Base-by-base conservation (phyloP, 2,888 invertebrate genomes). In the Drosophila fulvimacula region DNA sequence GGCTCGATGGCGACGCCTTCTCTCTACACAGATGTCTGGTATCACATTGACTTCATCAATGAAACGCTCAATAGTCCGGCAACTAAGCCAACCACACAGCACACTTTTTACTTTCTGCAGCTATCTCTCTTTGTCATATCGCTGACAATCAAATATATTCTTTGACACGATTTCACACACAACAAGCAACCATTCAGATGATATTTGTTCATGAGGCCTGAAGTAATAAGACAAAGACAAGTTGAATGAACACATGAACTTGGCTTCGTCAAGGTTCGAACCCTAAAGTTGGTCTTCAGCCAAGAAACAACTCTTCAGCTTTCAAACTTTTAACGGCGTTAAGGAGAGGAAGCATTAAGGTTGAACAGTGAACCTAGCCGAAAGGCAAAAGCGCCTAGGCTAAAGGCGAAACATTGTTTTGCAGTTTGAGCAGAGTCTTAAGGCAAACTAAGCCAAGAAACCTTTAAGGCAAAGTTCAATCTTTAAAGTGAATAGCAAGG, bases 11-110 rank as follows among this genome's bases (percentile, higher is more conserved):
- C 39, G 1, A 41, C 68, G 46, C 86, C 82, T 0, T 59, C 82
- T 5, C 27, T 83, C 1, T 83, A 85, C 6, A 83, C 88, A 3
- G 57, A 88, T 10, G 82, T 88, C 1, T 73, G 44, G 30, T 24
- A 63, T 7, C 71, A 83, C 6, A 10, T 61, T 0, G 19, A 66
- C 0, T 83, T 88, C 74, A 83, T 83, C n/a, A 36, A 70, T 0
- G 0, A 59, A 0, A 48, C 19, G 0, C 24, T 88, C 11, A 0
- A n/a, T 0, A 66, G 27, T 15, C 5, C 32, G 17, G 27, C 52
- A 10, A 6, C 27, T 3, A 34, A 15, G 34, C 13, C 15, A 21
- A 10, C 21, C n/a, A 36, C n/a, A 19, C 3, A 9, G 24, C 11
- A 24, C 15, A 19, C 34, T 15, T 10, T 6, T 4, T 27, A 5